Conservation (phyloP, 2,113 vertebrate species). For the Leptobrachium leishanense region DNA sequence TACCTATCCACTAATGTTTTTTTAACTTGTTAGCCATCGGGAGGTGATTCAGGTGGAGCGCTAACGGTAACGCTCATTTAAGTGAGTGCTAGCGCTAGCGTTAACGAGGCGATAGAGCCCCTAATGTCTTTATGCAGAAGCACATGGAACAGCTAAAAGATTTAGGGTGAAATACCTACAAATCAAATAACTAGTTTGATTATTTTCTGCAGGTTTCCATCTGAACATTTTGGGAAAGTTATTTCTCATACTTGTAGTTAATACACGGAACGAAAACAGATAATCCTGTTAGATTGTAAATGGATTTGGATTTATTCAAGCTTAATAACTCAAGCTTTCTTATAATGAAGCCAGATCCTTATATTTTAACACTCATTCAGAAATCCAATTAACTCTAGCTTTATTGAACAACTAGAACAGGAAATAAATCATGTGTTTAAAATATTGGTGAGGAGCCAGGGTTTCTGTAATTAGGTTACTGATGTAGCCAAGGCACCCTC, state of each 20-base stretch:
- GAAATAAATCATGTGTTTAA: constrained; percentile 96
- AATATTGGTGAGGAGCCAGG: constrained; percentile 80
- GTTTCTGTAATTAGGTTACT: constrained; percentile 84
- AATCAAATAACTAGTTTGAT: too few species aligned
- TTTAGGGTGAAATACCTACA: too few species aligned
- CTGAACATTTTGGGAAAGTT: too few species aligned
- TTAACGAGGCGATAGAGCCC: too few species aligned
- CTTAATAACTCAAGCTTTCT: constrained; percentile 66
- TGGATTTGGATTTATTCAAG: constrained; percentile 62
- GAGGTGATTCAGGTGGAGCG: too few species aligned
- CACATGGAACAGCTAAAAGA: too few species aligned
- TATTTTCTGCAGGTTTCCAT: too few species aligned
- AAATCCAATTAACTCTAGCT: constrained; percentile 88
- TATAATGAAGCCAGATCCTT: constrained; percentile 83
- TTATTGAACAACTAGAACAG: constrained; percentile 80
- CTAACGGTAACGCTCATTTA: too few species aligned
- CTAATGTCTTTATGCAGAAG: too few species aligned
- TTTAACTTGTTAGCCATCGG: too few species aligned
- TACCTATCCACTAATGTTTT: too few species aligned
- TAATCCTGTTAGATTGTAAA: constrained; percentile 67
- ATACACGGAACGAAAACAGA: constrained; percentile 52
- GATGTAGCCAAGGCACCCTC: constrained; percentile 75
- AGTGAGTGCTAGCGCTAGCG: too few species aligned
- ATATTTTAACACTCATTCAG: constrained; percentile 85
- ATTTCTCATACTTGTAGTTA: constrained; percentile 50